A percentile compares a stretch with the other conserved stretches of the same genome.
Evolutionary conservation across 2,113 vertebrate species (phyloP).

Genomic region (Spea bombifrons): DNA sequence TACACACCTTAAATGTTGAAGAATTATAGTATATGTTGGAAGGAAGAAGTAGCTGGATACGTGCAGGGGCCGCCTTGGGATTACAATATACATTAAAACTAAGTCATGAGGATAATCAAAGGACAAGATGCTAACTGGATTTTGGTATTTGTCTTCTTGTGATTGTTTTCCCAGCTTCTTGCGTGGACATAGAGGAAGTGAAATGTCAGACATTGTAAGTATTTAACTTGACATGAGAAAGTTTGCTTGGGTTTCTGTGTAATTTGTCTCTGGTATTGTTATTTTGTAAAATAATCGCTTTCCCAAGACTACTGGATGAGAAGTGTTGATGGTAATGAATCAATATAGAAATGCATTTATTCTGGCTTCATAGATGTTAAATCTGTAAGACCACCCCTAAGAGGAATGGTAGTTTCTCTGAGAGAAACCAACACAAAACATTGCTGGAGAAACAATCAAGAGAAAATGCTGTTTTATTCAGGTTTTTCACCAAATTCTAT

Average conservation of each 20-base stretch:
- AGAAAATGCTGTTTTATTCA: no score
- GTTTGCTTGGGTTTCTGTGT: background rate
- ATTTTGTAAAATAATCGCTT: background rate
- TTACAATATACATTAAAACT: background rate
- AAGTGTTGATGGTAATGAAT: background rate
- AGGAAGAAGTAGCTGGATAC: no score
- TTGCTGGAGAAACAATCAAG: no score
- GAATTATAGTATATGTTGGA: no score
- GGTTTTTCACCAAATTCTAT: no score
- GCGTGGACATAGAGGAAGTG: constrained; percentile 37
- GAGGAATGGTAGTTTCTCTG: background rate
- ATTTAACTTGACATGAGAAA: background rate
- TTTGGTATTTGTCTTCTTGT: constrained; percentile 2
- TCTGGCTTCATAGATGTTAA: background rate
- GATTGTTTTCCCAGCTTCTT: constrained; percentile 33
- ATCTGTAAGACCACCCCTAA: no score
- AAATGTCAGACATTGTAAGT: constrained; percentile 45
- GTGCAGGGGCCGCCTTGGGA: no score
- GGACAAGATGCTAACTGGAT: background rate
- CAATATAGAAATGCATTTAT: background rate
- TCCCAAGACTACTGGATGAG: background rate
- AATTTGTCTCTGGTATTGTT: background rate
- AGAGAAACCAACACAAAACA: no score
- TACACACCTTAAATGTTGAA: no score
- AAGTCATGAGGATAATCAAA: background rate